phyloP scores from a whole-genome alignment of 2,113 vertebrate species.

The Terrapene triunguis region DNA sequence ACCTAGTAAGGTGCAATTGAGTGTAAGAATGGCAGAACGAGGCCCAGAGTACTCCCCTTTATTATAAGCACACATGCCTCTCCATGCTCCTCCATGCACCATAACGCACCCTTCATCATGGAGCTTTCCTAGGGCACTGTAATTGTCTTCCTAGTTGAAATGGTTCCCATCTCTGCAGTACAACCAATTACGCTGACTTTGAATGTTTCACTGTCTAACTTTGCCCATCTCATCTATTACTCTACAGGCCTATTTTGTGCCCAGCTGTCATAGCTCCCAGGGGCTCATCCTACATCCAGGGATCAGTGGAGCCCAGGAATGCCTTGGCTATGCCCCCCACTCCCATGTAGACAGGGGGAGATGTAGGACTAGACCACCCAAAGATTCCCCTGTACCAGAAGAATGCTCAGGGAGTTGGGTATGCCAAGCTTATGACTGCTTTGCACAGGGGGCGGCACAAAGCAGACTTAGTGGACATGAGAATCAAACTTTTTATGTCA shows the following conservation, averaged over 20 bases:
- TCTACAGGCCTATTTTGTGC: not conserved
- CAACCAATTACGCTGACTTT: not conserved
- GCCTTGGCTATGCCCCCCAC: not conserved
- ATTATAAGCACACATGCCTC: not conserved
- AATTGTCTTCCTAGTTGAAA: not conserved
- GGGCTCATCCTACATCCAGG: not conserved
- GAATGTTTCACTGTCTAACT: not conserved
- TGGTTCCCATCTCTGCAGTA: not conserved
- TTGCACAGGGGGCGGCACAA: not conserved
- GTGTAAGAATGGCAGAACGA: not conserved
- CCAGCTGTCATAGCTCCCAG: not conserved
- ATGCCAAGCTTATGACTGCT: not conserved
- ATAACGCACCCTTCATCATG: not conserved
- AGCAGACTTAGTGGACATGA: not conserved
- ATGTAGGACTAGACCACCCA: not conserved
- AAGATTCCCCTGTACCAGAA: not conserved
- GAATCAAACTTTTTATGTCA: not conserved
- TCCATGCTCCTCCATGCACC: not conserved
- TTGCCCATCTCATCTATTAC: fast-evolving
- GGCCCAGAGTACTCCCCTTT: not conserved
- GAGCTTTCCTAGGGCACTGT: not conserved
- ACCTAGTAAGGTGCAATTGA: not conserved
- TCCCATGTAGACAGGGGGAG: not conserved
- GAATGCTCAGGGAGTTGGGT: not conserved
- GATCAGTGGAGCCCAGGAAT: not conserved